Base-by-base conservation (phyloP, 2,888 invertebrate species). In the Drosophila eohydei region DNA sequence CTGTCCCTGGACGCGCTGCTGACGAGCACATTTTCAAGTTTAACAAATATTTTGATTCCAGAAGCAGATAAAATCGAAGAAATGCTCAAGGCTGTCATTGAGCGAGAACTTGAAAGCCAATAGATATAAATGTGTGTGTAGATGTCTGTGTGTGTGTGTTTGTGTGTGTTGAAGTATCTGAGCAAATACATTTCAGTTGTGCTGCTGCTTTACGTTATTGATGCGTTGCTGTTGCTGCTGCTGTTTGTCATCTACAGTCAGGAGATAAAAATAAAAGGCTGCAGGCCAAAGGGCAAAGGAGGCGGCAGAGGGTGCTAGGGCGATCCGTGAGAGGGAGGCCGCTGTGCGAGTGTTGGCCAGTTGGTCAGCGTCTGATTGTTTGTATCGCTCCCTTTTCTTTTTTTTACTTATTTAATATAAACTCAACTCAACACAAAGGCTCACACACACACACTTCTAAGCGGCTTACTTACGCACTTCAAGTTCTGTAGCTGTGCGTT, bases 391-490 rank as follows among this genome's bases (percentile, higher is more conserved):
- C 55, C 50, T 59, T 55, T 48, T 11, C 48, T 48, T 61, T 59
- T 71, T 84, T 84, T 83, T 80, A 79, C 83, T 75, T 69, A 85
- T 85, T 85, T 89, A 85, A 80, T 87, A 83, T 83, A 88, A 88
- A 81, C 74, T 79, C 69, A 74, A 63, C 81, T 77, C 69, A 77
- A 65, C 78, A 72, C 87, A 86, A 88, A 77, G 74, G 67, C 80
- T 68, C 14, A 40, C 36, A 57, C 16, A 63, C 40, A 51, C 55
- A 67, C 50, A 50, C 62, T 50, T 28, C 55, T 84, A 84, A 77
- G 88, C 89, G 66, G 89, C 89, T 89, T 80, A 83, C 89, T 88
- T 77, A 83, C 77, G 61, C 74, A 71, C 62, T 63, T 81, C 60
- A 74, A 46, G 71, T 43, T 74, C 63, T 64, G 51, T 75, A 40